Base-by-base conservation (phyloP, 2,113 vertebrate genomes). In the Phocoena phocoena region DNA sequence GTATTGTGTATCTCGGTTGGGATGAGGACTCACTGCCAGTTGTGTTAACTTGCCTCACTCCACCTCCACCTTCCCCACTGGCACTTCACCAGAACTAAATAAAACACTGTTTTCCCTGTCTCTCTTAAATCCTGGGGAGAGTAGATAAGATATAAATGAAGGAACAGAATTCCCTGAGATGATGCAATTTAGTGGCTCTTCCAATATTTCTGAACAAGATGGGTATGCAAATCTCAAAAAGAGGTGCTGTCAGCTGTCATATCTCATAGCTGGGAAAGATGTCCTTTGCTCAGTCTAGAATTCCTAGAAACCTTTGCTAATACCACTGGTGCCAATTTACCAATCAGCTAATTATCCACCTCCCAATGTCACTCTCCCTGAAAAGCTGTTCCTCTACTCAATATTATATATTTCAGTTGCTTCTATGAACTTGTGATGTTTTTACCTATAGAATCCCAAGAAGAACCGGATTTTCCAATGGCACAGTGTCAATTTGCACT, bases 381-480 rank as follows among this genome's bases (percentile, higher is more conserved):
- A 84, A 90, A 97, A 92, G 6, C 63, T 71, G 55, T 44, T 18
- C 13, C 15, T 38, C 53, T 86, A 36, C 58, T 92, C 38, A 89
- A 36, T 73, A 44, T 8, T 55, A n/a, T 33, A 5, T 60, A 28
- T 71, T 85, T 92, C 31, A 50, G 12, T 58, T 82, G 18, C 73
- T 95, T 76, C 60, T 55, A 28, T 80, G 38, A 96, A 36, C 2
- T 74, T 55, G 38, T 86, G 89, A 31, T 97, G 79, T 50, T 5
- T 98, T 94, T 3, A 47, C 70, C 33, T 95, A 4, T 55, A 99
- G 99, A 97, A 98, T 60, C 98, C 99, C 58, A 97, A 98, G 71
- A 97, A 17, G 41, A 99, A 98, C 60, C 97, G 98, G 36, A 96
- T 99, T 71, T 97, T 96, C 96, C 99, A 99, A 38, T 98, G 98